Percentiles rank a stretch among this genome's conserved stretches.
These are phyloP conservation scores for Empidonax alnorum DNA, from an alignment of 2,113 vertebrate species.

Conservation along the genomic window DNA sequence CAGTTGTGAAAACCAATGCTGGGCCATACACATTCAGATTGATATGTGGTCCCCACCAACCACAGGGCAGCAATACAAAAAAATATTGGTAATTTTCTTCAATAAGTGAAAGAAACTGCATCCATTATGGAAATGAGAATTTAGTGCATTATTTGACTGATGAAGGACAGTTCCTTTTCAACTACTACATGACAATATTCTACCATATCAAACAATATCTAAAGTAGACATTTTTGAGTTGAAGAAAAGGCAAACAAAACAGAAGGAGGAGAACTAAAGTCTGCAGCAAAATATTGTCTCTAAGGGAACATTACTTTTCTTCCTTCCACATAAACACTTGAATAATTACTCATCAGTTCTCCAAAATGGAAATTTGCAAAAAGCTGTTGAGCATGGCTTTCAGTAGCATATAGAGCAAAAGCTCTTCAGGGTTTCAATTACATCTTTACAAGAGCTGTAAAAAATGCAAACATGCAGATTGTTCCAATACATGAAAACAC, in stretches of 20 bases:
- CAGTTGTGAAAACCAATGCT: not conserved
- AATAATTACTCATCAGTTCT: conserved; percentile 6
- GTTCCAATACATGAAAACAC: conserved; percentile 10
- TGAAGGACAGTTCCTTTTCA: not conserved
- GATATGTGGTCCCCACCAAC: not conserved
- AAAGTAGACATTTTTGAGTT: not conserved
- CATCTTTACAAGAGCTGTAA: conserved; percentile 23
- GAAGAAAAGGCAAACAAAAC: not conserved
- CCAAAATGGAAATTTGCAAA: not conserved
- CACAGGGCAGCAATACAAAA: not conserved
- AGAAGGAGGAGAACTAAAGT: not conserved
- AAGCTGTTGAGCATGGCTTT: not conserved
- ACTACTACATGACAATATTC: not conserved
- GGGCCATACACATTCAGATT: not conserved
- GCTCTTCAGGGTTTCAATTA: conserved; percentile 29
- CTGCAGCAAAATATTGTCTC: not conserved
- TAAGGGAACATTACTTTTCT: not conserved
- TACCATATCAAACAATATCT: not conserved
- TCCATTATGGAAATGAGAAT: not conserved
- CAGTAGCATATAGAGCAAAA: not conserved
- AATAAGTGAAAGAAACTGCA: not conserved
- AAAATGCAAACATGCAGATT: conserved; percentile 36
- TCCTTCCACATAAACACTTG: not conserved
- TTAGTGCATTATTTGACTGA: not conserved
- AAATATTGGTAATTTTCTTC: not conserved